Evolutionary conservation across 2,113 vertebrate genomes (phyloP), one percentile per base, ranked within the genome.

Genomic region (Callithrix jacchus): DNA sequence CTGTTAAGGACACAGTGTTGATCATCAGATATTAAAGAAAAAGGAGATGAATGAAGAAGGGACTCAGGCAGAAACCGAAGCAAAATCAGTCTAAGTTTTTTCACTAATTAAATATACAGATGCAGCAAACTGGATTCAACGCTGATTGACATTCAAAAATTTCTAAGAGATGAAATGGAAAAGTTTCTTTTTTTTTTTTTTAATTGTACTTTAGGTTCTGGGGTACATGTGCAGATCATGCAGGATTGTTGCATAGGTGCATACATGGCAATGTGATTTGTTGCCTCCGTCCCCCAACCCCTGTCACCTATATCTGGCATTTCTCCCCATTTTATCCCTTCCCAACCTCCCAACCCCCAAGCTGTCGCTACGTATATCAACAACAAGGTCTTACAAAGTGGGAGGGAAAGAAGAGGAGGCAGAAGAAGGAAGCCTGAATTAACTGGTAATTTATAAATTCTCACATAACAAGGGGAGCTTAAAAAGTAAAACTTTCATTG

Each of bases 391-490:
- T 94, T 66, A 93, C 11, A 66, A 11, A 13, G 21, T 16, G 35
- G 66, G 56, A 40, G 49, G 64, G 45, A 74, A 76, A 80, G 30
- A 68, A 87, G 35, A 82, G 30, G 13, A 66, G 37, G 73, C 20
- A 80, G 42, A 64, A 58, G 81, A 47, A 94, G 58, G 74, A 35
- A 68, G n/a, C 61, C 73, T 93, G 58, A 92, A 87, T 87, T 87
- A 94, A 83, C 42, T 83, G 82, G 58, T 80, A 96, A 95, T 92
- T 85, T 79, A 82, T 54, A 81, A 94, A 93, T 83, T 98, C 89
- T 95, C 89, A 90, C 32, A 8, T 30, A 85, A 77, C 83, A 89
- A 91, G 93, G 45, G 32, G 42, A 70, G 42, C 27, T 96, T 88
- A 86, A 73, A 89, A 87, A 92, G 76, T 61, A 64, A 76, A 96